A percentile compares a stretch with the other conserved stretches of the same genome.
phyloP scores from a whole-genome alignment of 2,113 vertebrate genomes.

The Sylvia atricapilla region DNA sequence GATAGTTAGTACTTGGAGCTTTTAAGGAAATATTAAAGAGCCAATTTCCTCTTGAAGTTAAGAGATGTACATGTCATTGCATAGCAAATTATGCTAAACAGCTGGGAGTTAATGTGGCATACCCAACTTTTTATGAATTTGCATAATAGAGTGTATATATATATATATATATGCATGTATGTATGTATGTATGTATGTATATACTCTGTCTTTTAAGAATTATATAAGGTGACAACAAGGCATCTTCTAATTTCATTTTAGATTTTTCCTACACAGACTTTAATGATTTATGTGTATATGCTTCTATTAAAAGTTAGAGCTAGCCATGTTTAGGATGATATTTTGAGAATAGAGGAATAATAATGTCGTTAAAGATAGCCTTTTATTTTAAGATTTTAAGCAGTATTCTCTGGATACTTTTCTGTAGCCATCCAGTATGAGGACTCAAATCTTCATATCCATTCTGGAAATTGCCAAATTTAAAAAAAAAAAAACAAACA shows the following conservation, averaged over 20 bases:
- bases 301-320: background rate
- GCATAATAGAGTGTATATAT: background rate
- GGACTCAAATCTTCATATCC: background rate
- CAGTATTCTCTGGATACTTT: background rate
- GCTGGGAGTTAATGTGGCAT: conserved; percentile 18
- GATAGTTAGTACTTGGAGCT: background rate
- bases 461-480: background rate
- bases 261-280: background rate
- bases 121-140: background rate
- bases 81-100: background rate
- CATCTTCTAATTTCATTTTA: background rate
- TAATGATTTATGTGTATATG: background rate
- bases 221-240: background rate
- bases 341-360: background rate
- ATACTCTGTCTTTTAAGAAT: background rate
- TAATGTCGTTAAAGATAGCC: background rate
- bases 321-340: background rate
- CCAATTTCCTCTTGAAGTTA: background rate
- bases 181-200: background rate
- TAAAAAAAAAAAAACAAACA: background rate
- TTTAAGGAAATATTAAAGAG: conserved; percentile 26
- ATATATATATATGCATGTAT: background rate
- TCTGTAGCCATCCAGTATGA: background rate
- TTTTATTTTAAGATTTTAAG: background rate
- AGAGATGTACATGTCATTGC: background rate